Evolutionary conservation across 35 echinoderm and acorn worm species (phyloP).

Genomic region (Hemicentrotus pulcherrimus): DNA sequence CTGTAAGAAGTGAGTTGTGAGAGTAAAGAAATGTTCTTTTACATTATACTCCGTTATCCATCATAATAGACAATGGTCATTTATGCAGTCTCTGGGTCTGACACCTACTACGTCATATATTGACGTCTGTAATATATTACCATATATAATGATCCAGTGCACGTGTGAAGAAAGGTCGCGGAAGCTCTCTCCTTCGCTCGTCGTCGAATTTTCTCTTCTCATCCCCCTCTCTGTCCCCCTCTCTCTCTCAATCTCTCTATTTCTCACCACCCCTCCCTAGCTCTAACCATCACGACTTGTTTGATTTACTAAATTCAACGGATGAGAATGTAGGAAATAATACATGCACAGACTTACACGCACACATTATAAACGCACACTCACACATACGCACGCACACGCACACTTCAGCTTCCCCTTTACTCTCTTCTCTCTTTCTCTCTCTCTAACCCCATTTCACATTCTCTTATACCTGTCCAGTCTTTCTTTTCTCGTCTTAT

Average conservation of each 20-base stretch:
- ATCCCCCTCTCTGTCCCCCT: not conserved
- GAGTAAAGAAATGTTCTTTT: not conserved
- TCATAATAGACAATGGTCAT: not conserved
- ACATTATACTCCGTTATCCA: not conserved
- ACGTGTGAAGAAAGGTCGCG: not conserved
- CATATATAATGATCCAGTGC: not conserved
- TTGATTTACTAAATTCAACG: not conserved
- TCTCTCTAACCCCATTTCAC: too few relatives aligned
- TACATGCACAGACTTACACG: constrained; percentile 39
- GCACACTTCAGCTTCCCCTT: not conserved
- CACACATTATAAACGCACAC: constrained; percentile 48
- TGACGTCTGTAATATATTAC: not conserved
- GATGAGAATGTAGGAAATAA: not conserved
- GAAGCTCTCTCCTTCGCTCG: not conserved
- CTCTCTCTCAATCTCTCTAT: not conserved
- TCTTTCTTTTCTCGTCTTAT: too few relatives aligned
- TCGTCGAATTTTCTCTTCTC: not conserved
- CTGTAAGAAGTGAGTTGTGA: not conserved
- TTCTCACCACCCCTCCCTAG: not conserved
- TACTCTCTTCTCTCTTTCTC: too few relatives aligned
- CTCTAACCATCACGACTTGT: not conserved
- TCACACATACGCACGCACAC: constrained; percentile 35
- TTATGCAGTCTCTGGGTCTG: not conserved
- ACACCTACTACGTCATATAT: not conserved
- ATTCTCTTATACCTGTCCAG: too few relatives aligned